phyloP scores from a whole-genome alignment of 2,888 invertebrate genomes.

The Podabrus alpinus region DNA sequence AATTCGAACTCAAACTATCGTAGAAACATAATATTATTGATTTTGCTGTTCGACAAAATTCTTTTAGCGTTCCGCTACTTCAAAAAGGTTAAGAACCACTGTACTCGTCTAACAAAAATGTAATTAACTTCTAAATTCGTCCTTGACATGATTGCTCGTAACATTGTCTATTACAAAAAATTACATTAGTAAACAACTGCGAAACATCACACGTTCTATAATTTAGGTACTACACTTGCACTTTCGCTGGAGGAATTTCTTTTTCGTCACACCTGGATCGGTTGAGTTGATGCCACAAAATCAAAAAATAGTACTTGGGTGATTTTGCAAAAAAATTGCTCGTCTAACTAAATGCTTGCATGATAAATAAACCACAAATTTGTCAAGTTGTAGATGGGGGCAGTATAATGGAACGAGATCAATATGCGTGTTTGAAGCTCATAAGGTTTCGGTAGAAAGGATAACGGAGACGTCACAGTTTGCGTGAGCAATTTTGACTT shows the following conservation, averaged over 20 bases:
- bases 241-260: neutral
- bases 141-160: conserved; percentile 9
- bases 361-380: conserved; percentile 2
- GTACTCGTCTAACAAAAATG: neutral
- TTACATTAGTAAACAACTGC: neutral
- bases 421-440: conserved; percentile 8
- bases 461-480: conserved; percentile 28
- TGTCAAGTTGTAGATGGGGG: neutral
- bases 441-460: conserved; percentile 17
- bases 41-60: no score
- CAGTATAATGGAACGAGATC: conserved; percentile 2
- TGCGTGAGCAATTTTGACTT: conserved; percentile 30
- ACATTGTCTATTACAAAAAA: neutral
- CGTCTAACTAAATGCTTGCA: neutral
- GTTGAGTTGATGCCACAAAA: no score
- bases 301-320: neutral
- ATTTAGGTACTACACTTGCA: neutral
- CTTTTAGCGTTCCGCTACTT: no score
- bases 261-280: neutral
- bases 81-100: no score
- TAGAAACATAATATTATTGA: no score
- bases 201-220: neutral
- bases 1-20: no score
- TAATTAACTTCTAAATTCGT: conserved; percentile 31
- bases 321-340: neutral